Conservation (phyloP, 1,140 invertebrate genomes). For the Aricia agestis region DNA sequence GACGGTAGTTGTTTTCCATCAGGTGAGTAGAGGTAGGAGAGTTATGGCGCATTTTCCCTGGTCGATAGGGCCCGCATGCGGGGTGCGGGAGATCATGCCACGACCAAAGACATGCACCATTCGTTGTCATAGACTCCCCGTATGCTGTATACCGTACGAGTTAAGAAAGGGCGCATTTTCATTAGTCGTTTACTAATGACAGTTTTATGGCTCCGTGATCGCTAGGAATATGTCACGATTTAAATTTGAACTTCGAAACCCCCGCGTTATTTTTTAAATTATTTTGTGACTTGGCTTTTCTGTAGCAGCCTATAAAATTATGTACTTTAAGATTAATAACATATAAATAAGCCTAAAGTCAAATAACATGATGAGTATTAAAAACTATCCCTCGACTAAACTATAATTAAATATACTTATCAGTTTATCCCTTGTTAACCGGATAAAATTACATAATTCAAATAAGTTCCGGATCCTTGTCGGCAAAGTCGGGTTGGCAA, state of each 20-base stretch:
- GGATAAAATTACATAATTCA: slow-evolving; percentile 1
- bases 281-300: not conserved
- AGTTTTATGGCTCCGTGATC: not conserved
- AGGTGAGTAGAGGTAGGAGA: too few relatives aligned
- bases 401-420: not conserved
- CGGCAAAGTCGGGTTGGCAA: not conserved
- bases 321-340: too few relatives aligned
- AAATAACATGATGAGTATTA: not conserved
- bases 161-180: too few relatives aligned
- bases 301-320: not conserved
- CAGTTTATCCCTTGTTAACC: not conserved
- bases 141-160: too few relatives aligned
- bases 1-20: too few relatives aligned
- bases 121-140: too few relatives aligned
- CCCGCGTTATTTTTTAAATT: not conserved
- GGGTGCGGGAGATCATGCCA: too few relatives aligned
- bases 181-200: not conserved
- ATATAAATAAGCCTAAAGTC: too few relatives aligned
- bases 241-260: not conserved
- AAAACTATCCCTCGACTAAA: not conserved
- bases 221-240: not conserved
- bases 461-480: not conserved
- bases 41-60: too few relatives aligned
- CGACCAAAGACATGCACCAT: too few relatives aligned
- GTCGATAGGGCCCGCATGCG: too few relatives aligned